Percentiles rank a stretch among this genome's conserved stretches.
phyloP scores from a whole-genome alignment of 2,113 vertebrate genomes.

The Morone chrysops region DNA sequence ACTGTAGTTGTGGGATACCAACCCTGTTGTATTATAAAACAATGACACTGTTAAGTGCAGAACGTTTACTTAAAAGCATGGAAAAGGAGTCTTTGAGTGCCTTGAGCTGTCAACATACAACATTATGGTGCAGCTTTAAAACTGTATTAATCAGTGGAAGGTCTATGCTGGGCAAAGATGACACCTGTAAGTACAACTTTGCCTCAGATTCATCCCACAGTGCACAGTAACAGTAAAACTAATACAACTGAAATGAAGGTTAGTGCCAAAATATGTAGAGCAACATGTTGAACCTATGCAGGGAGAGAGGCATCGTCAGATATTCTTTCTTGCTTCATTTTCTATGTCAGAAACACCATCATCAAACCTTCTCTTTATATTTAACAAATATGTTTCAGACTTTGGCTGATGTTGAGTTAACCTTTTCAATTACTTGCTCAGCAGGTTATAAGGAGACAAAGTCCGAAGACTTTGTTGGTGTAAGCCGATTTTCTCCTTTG shows the following conservation, averaged over 20 bases:
- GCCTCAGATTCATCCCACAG: neutral
- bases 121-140: neutral
- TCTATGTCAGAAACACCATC: neutral
- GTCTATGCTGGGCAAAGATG: neutral
- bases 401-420: constrained; percentile 32
- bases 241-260: neutral
- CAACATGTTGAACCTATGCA: neutral
- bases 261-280: neutral
- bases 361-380: neutral
- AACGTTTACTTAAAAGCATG: neutral
- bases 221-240: neutral
- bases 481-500: constrained; percentile 72
- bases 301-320: neutral
- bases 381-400: neutral
- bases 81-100: neutral
- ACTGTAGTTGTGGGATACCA: neutral
- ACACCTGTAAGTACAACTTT: too few relatives aligned
- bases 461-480: constrained; percentile 44
- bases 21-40: neutral
- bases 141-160: neutral
- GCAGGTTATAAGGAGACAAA: constrained; percentile 46
- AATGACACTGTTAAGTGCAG: neutral
- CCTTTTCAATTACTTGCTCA: constrained; percentile 56
- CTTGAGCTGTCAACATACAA: neutral
- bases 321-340: neutral